Base-by-base conservation (phyloP, 1,140 invertebrate genomes). In the Macrobrachium rosenbergii region DNA sequence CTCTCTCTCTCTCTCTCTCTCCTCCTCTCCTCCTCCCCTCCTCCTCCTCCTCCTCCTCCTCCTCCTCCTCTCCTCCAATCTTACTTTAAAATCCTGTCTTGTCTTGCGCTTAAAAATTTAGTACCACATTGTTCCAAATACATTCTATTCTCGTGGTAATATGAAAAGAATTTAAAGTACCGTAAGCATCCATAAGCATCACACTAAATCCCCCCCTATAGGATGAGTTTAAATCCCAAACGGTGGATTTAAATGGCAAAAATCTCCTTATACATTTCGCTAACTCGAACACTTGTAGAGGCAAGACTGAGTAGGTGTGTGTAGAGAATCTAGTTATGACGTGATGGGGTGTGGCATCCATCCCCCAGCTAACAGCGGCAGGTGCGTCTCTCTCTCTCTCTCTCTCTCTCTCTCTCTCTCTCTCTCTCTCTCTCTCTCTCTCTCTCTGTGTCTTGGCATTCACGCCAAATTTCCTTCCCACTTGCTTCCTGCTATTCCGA, bases 361-460 rank as follows among this genome's bases (percentile, higher is more conserved):
- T 37, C 28, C 52, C 52, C 2, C 52, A 52, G 52, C 52, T 52
- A 12, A 52, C 52, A 52, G 52, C 52, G 12, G 52, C 19, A 45
- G 37, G 43, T 21, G 43, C 19, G 43, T 76, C 73, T 45, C 73
- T 76, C 73, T 45, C 73, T 76, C 73, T 76, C 73, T 45, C 37
- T 76, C 73, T 45, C 73, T 45, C 73, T 28, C 23, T 28, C 23
- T 28, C 23, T 28, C 73, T 76, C 73, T 45, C 73, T 76, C 73
- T 76, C 73, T 45, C 37, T 76, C 73, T 45, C 73, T 45, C 73
- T 23, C 23, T 28, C 23, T 28, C 23, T 28, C 23, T 8, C 23
- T 28, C 23, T 28, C 23, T 28, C 23, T 23, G 8, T 28, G 8
- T 28, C 23, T 28, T 69, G n/a, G n/a, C 64, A 21, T 28, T 69